Evolutionary conservation across 2,888 invertebrate species (phyloP).

Genomic region (Palloptera scutellata): DNA sequence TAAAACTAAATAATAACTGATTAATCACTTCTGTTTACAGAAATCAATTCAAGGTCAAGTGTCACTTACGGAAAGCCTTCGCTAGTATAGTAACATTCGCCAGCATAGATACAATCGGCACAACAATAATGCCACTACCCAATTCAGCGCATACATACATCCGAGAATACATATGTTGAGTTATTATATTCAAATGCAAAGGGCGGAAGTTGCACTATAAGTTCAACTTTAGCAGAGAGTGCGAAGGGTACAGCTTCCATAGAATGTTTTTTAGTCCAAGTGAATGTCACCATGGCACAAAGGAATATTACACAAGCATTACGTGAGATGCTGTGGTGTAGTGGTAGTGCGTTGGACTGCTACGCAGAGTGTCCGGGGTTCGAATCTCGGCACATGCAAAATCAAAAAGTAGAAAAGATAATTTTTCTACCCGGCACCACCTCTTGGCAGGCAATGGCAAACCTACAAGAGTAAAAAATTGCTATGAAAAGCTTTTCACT

Average conservation of each 20-base stretch:
- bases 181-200: slow-evolving; percentile 71
- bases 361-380: no score
- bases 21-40: no score
- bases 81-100: slow-evolving; percentile 94
- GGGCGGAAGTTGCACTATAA: slow-evolving; percentile 72
- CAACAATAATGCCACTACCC: slow-evolving; percentile 79
- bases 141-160: slow-evolving; percentile 79
- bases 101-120: slow-evolving; percentile 82
- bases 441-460: no score
- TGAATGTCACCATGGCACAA: slow-evolving; percentile 70
- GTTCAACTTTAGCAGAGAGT: slow-evolving; percentile 70
- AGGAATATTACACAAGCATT: slow-evolving; percentile 80
- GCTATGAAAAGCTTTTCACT: no score
- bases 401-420: no score
- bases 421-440: no score
- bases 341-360: no score
- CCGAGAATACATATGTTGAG: slow-evolving; percentile 68
- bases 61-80: slow-evolving; percentile 85
- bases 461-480: no score
- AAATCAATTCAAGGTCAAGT: no score
- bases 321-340: slow-evolving; percentile 67
- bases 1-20: background rate
- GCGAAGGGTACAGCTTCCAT: slow-evolving; percentile 70
- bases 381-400: no score
- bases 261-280: slow-evolving; percentile 54